Evolutionary conservation across 2,797 vertebrate species (phyloP), one percentile per base, ranked within the genome.

Genomic region (Tympanoctomys barrerae): DNA sequence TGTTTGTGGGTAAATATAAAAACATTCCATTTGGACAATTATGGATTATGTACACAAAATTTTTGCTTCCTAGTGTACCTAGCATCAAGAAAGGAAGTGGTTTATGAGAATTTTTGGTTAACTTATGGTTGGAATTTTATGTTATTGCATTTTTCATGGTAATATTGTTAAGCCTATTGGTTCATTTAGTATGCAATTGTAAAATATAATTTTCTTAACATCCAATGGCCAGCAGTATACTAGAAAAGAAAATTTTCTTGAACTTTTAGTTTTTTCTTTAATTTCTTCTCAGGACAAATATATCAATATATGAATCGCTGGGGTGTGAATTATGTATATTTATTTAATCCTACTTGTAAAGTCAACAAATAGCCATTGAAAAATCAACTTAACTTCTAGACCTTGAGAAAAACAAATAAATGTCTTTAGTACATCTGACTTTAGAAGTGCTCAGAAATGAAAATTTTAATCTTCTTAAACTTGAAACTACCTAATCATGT

Each of bases 401-500:
- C 14, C 3, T 33, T 90, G 66, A 78, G 94, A 68, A 2, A 0
- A 89, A 62, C 9, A 79, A 5, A 49, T 64, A 64, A 84, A 92
- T 59, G 3, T 80, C 49, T n/a, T 97, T 71, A 7, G 46, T 18
- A 9, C 2, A 91, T 90, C 5, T 96, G 19, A 92, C 31, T 22
- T 88, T 13, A 73, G 66, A 54, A 59, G 90, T 79, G 46, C 46
- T 28, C 6, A 95, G 54, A 89, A 95, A 66, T 96, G 85, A 97
- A 97, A 62, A 97, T 78, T 49, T 19, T 73, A 92, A 87, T 68
- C 70, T 46, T 96, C 49, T 36, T 54, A 97, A 97, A 96, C 91
- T 61, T 79, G 62, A 95, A 82, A 94, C 19, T 80, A 90, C 54
- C 87, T 93, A 91, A 86, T 97, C 87, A 95, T 93, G 94, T 84